Base-by-base conservation (phyloP, 2,888 invertebrate species). In the Oxytorus armatus region DNA sequence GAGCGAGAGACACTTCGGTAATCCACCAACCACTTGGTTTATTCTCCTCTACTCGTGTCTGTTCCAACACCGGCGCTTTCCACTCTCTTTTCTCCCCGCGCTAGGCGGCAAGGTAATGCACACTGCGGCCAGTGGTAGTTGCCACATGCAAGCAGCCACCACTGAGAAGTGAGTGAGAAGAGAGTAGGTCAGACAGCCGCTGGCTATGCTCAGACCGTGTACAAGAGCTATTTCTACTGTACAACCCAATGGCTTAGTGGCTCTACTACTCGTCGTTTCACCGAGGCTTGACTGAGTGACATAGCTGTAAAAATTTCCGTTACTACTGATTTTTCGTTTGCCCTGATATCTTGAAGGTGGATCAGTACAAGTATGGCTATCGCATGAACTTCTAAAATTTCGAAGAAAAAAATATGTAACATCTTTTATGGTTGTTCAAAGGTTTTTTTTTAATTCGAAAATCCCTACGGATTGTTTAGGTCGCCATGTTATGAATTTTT, bases 101-200 rank as follows among this genome's bases (percentile, higher is more conserved):
- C n/a, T n/a, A n/a, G n/a, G 53, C 42, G 29, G 51, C 51, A 3
- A 44, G 49, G 59, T 66, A 68, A 68, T 55, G 23, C 23, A 68
- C 73, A 4, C 3, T 21, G 61, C 68, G 73, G 73, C 44, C 44
- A 63, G 73, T 73, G 25, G 39, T 39, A 61, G 68, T 61, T 42
- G 59, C 75, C 59, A 18, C 77, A 77, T 77, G 65, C 77, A 63
- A 77, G 66, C 33, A 51, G 59, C 57, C 44, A 29, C 73, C 25
- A n/a, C 53, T 33, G 68, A 36, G 78, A 55, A 68, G 39, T 53
- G 66, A 68, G 39, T 53, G 66, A 44, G 68, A 23, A 66, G 47
- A 68, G 39, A 68, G 66, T 78, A 73, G 78, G 73, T 78, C 78
- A 73, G 66, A 51, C 61, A 53, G 68, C 68, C 53, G 57, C 36